Conservation (phyloP, 1,140 invertebrate genomes). For the Leptoteleia sp. region DNA sequence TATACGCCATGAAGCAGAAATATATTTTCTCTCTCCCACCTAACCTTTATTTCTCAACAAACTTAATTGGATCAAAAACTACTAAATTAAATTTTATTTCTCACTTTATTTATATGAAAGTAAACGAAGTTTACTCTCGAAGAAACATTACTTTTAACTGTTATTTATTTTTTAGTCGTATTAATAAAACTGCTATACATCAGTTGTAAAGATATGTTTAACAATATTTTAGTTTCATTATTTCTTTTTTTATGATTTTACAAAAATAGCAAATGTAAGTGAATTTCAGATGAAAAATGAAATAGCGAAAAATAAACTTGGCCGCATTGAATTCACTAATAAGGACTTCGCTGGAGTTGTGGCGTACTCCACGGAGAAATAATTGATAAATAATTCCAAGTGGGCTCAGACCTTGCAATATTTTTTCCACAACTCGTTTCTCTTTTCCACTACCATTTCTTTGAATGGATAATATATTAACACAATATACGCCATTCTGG, state of each 20-base stretch:
- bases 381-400: slow-evolving; percentile 44
- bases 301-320: slow-evolving; percentile 18
- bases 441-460: slow-evolving; percentile 11
- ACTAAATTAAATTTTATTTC: slow-evolving; percentile 20
- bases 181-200: too few relatives aligned
- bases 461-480: background rate
- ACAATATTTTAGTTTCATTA: too few relatives aligned
- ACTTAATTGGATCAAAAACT: slow-evolving; percentile 13
- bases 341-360: slow-evolving; percentile 20
- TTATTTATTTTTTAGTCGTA: too few relatives aligned
- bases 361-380: slow-evolving; percentile 20
- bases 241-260: too few relatives aligned
- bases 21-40: slow-evolving; percentile 24
- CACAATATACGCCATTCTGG: background rate
- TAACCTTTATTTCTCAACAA: slow-evolving; percentile 17
- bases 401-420: slow-evolving; percentile 20
- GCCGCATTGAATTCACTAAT: background rate
- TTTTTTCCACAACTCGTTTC: slow-evolving; percentile 19
- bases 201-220: too few relatives aligned
- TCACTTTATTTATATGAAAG: too few relatives aligned
- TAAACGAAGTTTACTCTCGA: too few relatives aligned
- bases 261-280: background rate
- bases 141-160: too few relatives aligned
- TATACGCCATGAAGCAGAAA: slow-evolving; percentile 24
- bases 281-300: slow-evolving; percentile 11